Evolutionary conservation across 2,113 vertebrate species (phyloP), one percentile per base, ranked within the genome.

Genomic region (Pollachius pollachius): DNA sequence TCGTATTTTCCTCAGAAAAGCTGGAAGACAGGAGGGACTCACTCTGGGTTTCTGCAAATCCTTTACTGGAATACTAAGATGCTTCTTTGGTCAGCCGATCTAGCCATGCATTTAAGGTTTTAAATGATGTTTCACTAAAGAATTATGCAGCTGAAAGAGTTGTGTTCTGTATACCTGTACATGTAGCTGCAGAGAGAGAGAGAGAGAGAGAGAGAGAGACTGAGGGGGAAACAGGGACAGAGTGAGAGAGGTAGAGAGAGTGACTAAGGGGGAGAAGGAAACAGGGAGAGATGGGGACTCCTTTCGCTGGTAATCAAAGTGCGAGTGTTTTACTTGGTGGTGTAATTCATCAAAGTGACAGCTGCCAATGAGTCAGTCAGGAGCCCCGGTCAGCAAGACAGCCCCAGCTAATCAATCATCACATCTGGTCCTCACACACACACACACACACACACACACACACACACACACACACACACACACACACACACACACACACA

Each of bases 311-410:
- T 88, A 88, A 87, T 89, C 86, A 87, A 81, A 81, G 78, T 56
- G 81, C 70, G 77, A 72, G 15, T 21, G 84, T 87, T 86, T 87
- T 85, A 79, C 81, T 81, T 77, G 48, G 64, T n/a, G 15, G 72
- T 72, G 87, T 84, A 85, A 86, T 89, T 84, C 79, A 88, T 89
- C 88, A 88, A 84, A 84, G 79, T 87, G 86, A 86, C 85, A 70
- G 81, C 79, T 89, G 88, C 86, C 87, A 86, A 81, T 80, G 86
- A 52, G 41, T 57, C 21, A 15, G 23, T n/a, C 23, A 57, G 41
- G 66, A 84, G 79, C 73, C 79, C 81, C 84, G 79, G 86, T 84
- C 83, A 76, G 73, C 78, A 78, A 70, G 80, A 81, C 75, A 78
- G 78, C 62, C 72, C 11, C 80, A 62, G 75, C 84, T 81, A 85